Evolutionary conservation across 1,140 invertebrate genomes (phyloP), one percentile per base, ranked within the genome.

Genomic region (Drosophila dunni): DNA sequence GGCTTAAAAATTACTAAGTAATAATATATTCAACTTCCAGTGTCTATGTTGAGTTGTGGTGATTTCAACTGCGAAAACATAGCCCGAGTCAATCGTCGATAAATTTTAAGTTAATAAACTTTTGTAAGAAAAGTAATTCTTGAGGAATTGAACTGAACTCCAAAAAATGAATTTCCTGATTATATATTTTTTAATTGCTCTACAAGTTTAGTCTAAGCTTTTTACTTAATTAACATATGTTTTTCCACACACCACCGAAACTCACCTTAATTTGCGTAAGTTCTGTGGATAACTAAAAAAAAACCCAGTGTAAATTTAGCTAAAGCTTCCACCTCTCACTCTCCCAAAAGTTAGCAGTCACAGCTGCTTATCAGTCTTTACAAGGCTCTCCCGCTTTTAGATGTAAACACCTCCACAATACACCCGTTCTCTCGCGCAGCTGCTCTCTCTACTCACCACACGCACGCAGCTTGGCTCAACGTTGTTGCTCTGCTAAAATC

Each of bases 41-140:
- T 64, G 36, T 53, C 53, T 15, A 20, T 75, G 45, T 8, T 45
- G 7, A 6, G n/a, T 3, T 75, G 72, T n/a, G 7, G 10, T 3
- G 1, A n/a, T 5, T 4, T 88, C 6, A 64, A n/a, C 40, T 86
- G 83, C 24, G 24, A 4, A 0, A 72, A 81, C 58, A 56, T 86
- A 15, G 34, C 20, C 15, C 63, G 38, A 1, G n/a, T 7, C 4
- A 11, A 40, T 1, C 15, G 48, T 0, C 6, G 11, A 34, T 68
- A 8, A 69, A 44, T 46, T 11, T 29, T 7, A 36, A 33, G n/a
- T 29, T 13, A 13, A 2, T 5, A 13, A 9, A 15, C 15, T 40
- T 15, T 5, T 9, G 9, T n/a, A 17, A 58, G 3, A 15, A 20
- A 1, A 20, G 17, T 20, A 20, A 20, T 20, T 20, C 17, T 20